Evolutionary conservation across 2,113 vertebrate genomes (phyloP).

Genomic region (Corythaixoides concolor): DNA sequence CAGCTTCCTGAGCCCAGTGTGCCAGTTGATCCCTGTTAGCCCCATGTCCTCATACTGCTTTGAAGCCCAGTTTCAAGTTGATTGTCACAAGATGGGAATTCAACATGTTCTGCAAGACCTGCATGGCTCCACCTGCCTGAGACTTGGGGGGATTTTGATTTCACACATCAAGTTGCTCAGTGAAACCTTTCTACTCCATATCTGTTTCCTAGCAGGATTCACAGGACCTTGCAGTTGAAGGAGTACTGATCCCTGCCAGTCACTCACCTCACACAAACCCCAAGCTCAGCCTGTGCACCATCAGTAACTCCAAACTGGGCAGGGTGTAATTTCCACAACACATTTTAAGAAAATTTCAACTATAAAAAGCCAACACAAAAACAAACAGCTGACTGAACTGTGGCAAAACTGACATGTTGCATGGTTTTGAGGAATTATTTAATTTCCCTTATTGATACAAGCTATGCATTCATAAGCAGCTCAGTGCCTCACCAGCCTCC

Average conservation of each 20-base stretch:
- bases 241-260: neutral
- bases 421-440: constrained; percentile 17
- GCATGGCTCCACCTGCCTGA: neutral
- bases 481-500: constrained; percentile 2
- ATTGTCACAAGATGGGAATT: neutral
- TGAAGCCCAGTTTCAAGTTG: neutral
- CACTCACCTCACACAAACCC: neutral
- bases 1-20: neutral
- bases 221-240: neutral
- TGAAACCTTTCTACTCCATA: neutral
- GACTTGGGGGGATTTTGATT: neutral
- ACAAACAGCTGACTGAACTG: neutral
- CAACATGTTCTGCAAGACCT: neutral
- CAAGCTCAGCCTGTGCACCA: neutral
- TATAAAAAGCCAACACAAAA: neutral
- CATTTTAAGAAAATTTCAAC: neutral
- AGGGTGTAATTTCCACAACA: neutral
- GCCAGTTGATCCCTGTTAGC: neutral
- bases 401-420: neutral
- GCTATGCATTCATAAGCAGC: constrained; percentile 4
- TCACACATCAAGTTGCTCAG: neutral
- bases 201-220: neutral
- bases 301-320: neutral
- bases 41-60: neutral
- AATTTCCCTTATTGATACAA: constrained; percentile 21